Base-by-base conservation (phyloP, 1,140 invertebrate species). In the Penaeus indicus region DNA sequence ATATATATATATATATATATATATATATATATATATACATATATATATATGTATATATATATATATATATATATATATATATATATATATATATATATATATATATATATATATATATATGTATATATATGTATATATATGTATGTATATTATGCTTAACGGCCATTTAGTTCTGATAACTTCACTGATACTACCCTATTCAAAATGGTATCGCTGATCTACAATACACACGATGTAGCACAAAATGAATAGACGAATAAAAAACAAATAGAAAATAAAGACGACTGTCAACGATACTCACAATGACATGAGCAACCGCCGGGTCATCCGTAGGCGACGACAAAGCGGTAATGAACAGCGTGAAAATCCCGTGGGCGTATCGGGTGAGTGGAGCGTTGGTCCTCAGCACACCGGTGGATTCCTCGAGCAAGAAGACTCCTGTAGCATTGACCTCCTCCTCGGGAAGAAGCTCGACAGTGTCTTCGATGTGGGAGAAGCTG, bases 331-430 rank as follows among this genome's bases (percentile, higher is more conserved):
- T 78, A 60, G 86, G 90, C 38, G 67, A 95, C 91, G 96, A 96
- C 82, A 95, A 95, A 0, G 96, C 96, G 1, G 93, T 92, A 2
- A 95, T 94, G n/a, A 92, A 93, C 90, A 95, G 94, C 84, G 93
- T 95, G 93, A 94, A 96, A 91, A 94, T 94, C 0, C 96, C 96
- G 92, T 96, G 96, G 1, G 95, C 95, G 91, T 95, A 97, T 90
- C 94, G 94, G 0, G 95, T 93, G 90, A 97, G 94, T 82, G 95
- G 95, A 63, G 94, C 94, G 27, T 94, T 95, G 1, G 96, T 96
- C 67, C 95, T 94, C 21, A 97, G 90, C 86, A 96, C 95, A 0
- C 96, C 96, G 0, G 95, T 95, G 18, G 93, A 91, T 67, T 94
- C 93, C 91, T 96, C 95, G 0, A 97, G 90, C 3, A 93, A 91